A percentile compares a stretch with the other conserved stretches of the same genome.
Conservation (phyloP, 2,113 vertebrate species). For the Rhea americana region DNA sequence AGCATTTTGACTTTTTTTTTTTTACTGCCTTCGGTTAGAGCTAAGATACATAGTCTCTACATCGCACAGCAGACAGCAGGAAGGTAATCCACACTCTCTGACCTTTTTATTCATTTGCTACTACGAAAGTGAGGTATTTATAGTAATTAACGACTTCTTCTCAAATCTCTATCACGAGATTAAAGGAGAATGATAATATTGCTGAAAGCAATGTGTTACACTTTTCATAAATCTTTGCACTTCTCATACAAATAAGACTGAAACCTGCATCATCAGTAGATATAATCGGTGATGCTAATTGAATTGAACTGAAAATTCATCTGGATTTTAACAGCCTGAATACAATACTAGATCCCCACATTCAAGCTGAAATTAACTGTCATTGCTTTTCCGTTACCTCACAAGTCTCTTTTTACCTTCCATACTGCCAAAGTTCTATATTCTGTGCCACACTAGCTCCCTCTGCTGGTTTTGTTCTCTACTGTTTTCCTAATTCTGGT, state of each 20-base stretch:
- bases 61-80: not conserved
- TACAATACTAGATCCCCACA: fast-evolving
- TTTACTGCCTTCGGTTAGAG: not conserved
- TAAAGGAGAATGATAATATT: not conserved
- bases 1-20: not conserved
- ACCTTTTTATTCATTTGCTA: not conserved
- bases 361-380: not conserved
- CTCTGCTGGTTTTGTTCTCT: conserved; percentile 54
- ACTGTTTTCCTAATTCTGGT: not conserved
- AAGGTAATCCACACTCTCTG: not conserved
- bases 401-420: not conserved
- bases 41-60: not conserved
- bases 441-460: conserved; percentile 59
- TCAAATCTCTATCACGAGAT: fast-evolving
- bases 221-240: not conserved
- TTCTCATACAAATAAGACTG: not conserved
- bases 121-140: not conserved
- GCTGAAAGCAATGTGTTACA: not conserved
- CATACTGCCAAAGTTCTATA: not conserved
- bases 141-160: not conserved
- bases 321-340: not conserved
- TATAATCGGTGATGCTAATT: not conserved
- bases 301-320: not conserved
- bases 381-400: not conserved
- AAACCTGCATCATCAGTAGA: not conserved